Evolutionary conservation across 2,888 invertebrate genomes (phyloP), one percentile per base, ranked within the genome.

Genomic region (Dorcus parallelipipedus): DNA sequence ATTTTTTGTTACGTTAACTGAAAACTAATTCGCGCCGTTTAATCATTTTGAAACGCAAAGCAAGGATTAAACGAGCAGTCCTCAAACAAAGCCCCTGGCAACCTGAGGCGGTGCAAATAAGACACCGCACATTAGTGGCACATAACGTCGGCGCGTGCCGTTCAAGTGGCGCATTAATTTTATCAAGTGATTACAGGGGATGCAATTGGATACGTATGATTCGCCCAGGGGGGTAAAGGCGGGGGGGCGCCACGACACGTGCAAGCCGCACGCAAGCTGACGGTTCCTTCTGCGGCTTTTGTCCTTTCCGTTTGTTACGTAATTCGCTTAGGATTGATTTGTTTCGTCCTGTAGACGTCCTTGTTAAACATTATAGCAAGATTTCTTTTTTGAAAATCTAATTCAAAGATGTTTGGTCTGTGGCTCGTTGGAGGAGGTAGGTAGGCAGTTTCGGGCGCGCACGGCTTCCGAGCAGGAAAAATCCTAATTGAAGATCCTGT

Each of bases 401-500:
- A 33, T 33, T 33, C 26, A 0, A 7, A 26, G 39, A 33, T 38
- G 38, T 33, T 14, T 33, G 38, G 26, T 20, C 50, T n/a, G 14
- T 39, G 20, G 39, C n/a, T 39, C 10, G 17, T 33, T 9, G 10
- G 39, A 38, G 50, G 39, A 50, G 39, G 20, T 20, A 47, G 41
- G 39, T 42, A 26, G 48, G 33, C 10, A 33, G 26, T 42, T 20
- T 50, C 50, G 50, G 41, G 38, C 54, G 26, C 20, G 20, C 20
- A 20, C 20, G 20, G 20, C 23, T n/a, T 38, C 48, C 48, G 26
- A 48, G 40, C 48, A 64, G 63, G 71, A 72, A 71, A 72, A 73
- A 71, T 72, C 74, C 73, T 76, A 76, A 76, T 76, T 76, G 75
- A 75, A 75, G 75, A 73, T 75, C 72, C 73, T 69, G 74, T 72